Evolutionary conservation across 2,888 invertebrate genomes (phyloP), one percentile per base, ranked within the genome.

Genomic region (Tribolium freemani): DNA sequence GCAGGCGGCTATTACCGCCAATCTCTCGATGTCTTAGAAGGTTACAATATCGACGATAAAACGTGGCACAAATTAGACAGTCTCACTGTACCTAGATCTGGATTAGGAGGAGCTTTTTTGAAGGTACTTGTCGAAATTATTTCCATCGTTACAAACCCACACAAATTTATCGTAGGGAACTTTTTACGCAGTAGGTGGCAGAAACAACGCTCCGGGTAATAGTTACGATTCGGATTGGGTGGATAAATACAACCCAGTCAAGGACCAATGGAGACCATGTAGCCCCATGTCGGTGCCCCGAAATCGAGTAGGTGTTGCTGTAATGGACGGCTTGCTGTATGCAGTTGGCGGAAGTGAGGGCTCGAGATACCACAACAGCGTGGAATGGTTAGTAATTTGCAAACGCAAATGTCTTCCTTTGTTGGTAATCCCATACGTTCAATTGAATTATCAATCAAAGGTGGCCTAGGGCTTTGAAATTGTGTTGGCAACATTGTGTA

Each of bases 261-360:
- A 91, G 20, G 96, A 96, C 84, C 90, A 91, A 77, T 97, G 97
- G 97, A 88, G 94, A 26, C 93, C 95, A 0, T 95, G 96, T 85
- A 92, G 90, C 82, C 94, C 95, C 1, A 94, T 97, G 96, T 93
- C 94, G 8, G 93, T 93, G 53, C 93, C 96, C 0, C 88, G 97
- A 56, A 96, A 96, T 86, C 90, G 97, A 81, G 93, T 96, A 13
- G 97, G 97, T 5, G 96, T 96, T 3, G 96, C 96, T n/a, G 96
- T 96, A 6, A 94, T 97, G 92, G 97, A 97, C 82, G 96, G 95
- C 20, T 88, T 95, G 75, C 87, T 97, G 69, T 97, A 97, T 84
- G 96, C 97, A 2, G 95, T 97, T 0, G 97, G 97, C 0, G 97
- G 97, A 0, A 95, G 96, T 2, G 93, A 95, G 5, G 95, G 94